Evolutionary conservation across 2,888 invertebrate species (phyloP).

Genomic region (Apamea monoglypha): DNA sequence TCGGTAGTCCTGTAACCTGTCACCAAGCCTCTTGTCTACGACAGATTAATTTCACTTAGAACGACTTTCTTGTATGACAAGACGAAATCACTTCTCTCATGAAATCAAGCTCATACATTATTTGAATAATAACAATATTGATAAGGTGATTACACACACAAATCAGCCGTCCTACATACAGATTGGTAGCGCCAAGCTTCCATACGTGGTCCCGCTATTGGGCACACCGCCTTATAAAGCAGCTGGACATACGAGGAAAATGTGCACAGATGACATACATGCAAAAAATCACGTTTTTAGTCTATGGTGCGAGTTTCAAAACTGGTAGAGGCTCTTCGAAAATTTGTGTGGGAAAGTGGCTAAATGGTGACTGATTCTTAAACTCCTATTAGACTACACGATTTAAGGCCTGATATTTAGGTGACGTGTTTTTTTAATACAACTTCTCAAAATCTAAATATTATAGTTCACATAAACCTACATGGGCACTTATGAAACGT

Average conservation of each 20-base stretch:
- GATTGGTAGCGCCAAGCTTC: conserved; percentile 47
- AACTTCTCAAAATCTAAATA: too few species aligned
- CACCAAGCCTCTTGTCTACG: too few species aligned
- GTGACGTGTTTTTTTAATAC: too few species aligned
- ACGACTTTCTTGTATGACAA: neutral
- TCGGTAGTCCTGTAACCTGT: neutral
- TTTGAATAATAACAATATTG: conserved; percentile 24
- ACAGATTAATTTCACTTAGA: neutral
- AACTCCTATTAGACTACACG: neutral
- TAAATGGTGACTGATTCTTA: neutral
- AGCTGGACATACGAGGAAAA: conserved; percentile 53
- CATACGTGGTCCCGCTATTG: conserved; percentile 53
- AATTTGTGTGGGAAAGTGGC: conserved; percentile 8
- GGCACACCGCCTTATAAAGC: conserved; percentile 58
- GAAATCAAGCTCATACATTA: neutral
- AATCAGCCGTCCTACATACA: conserved; percentile 57
- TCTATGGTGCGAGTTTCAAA: conserved; percentile 34
- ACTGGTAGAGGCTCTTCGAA: neutral
- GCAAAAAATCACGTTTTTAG: conserved; percentile 43
- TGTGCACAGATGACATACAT: conserved; percentile 54
- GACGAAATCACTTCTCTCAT: neutral
- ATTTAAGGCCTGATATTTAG: neutral
- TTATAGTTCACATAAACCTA: too few species aligned
- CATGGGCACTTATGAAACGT: too few species aligned
- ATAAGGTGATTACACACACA: conserved; percentile 54